Evolutionary conservation across 2,888 invertebrate genomes (phyloP).

Genomic region (Lochmaea crataegi): DNA sequence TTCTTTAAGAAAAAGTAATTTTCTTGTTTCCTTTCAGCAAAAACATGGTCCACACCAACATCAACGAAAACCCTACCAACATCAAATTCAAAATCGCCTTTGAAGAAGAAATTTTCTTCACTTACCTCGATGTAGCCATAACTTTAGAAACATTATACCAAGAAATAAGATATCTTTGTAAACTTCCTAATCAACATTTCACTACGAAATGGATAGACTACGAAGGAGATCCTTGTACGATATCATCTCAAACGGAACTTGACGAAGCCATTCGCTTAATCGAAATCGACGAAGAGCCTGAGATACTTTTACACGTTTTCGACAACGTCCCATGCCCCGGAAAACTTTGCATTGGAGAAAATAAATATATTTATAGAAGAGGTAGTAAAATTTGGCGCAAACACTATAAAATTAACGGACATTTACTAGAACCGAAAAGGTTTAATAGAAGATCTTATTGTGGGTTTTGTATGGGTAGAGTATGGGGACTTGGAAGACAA

Average conservation of each 20-base stretch:
- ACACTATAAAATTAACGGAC: conserved; percentile 97
- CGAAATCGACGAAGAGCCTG: neutral
- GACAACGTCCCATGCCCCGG: neutral
- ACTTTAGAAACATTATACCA: neutral
- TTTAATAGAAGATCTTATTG: conserved; percentile 98
- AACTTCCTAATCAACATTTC: neutral
- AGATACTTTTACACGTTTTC: neutral
- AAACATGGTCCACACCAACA: neutral
- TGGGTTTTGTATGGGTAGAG: conserved; percentile 97
- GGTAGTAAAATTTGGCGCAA: conserved; percentile 99
- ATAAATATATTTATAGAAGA: conserved; percentile 85
- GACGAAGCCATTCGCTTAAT: conserved; percentile 15
- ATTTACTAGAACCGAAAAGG: conserved; percentile 98
- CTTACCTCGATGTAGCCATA: neutral
- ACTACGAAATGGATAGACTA: conserved; percentile 12
- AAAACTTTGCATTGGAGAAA: conserved; percentile 5
- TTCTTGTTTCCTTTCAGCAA: neutral
- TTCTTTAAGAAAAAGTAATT: no score
- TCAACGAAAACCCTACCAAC: neutral
- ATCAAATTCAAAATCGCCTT: conserved; percentile 8
- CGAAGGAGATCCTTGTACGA: conserved; percentile 15
- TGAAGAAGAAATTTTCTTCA: neutral
- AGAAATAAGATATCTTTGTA: conserved; percentile 6
- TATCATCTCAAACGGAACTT: conserved; percentile 20
- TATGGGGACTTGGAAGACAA: conserved; percentile 98